These are phyloP conservation scores for Anarsia innoxiella DNA, from an alignment of 2,888 invertebrate species.

Conservation along the genomic window DNA sequence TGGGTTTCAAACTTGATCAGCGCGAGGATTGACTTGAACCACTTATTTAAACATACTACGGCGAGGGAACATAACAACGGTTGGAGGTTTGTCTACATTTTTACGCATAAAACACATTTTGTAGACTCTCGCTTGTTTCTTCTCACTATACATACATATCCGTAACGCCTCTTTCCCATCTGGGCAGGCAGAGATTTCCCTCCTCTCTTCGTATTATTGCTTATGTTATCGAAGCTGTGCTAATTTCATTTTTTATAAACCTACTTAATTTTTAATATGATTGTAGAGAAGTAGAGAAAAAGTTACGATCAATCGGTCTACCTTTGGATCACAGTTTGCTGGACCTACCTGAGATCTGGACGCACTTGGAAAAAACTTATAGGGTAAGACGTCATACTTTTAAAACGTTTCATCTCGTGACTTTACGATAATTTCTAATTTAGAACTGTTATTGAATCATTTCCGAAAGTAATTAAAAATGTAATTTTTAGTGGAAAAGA, in stretches of 20 bases:
- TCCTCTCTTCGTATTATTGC: no score
- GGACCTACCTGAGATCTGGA: conserved; percentile 57
- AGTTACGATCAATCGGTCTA: conserved; percentile 43
- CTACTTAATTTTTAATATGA: no score
- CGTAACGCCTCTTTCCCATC: no score
- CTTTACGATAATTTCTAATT: no score
- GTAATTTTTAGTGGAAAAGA: conserved; percentile 54
- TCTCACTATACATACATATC: no score
- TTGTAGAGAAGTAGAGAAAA: conserved; percentile 57
- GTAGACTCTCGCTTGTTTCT: no score
- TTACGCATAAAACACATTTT: no score
- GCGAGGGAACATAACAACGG: conserved; percentile 33
- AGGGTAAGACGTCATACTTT: conserved; percentile 52
- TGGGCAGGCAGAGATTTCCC: no score
- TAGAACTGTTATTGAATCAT: neutral
- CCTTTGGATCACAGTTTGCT: conserved; percentile 58
- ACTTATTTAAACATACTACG: conserved; percentile 36
- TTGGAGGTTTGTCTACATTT: conserved; percentile 41
- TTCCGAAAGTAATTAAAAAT: neutral
- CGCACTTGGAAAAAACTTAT: conserved; percentile 50
- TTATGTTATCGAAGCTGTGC: no score
- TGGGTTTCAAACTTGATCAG: conserved; percentile 57
- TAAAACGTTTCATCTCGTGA: no score
- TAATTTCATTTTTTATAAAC: no score
- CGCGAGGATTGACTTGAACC: conserved; percentile 45